Base-by-base conservation (phyloP, 2,113 vertebrate genomes). In the Myiagra hebetior region DNA sequence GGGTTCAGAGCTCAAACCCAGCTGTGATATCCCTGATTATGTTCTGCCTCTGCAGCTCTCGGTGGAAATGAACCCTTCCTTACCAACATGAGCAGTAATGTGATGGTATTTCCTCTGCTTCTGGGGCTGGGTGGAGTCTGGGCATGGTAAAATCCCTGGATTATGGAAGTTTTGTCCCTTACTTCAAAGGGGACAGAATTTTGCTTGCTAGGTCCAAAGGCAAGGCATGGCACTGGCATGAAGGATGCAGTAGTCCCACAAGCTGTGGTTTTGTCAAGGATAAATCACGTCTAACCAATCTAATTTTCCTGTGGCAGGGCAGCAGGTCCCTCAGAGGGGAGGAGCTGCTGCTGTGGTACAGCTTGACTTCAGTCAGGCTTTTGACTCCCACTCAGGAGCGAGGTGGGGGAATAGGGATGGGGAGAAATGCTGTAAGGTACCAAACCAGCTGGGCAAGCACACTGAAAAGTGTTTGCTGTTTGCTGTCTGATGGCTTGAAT, bases 231-330 rank as follows among this genome's bases (percentile, higher is more conserved):
- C 52, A 2, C 10, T 57, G 88, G 69, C 53, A 11, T 3, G 62
- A 84, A 63, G 35, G 46, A 39, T 4, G 35, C 7, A 28, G 52
- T 0, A 74, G 64, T 59, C 56, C 81, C 67, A 79, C 49, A 30
- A 30, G 67, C 65, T 0, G 3, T 67, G 72, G 85, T 33, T 85
- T 85, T 69, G 35, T 69, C 73, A 31, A 39, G 85, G 72, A 82
- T 93, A 91, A 94, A 87, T 93, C 92, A 63, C 11, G 35, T 82
- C 77, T 81, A 85, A 41, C 12, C 74, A 41, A 64, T 64, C 77
- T 75, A 42, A 91, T 91, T 93, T 79, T 52, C 87, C 81, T 31
- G 47, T 57, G 76, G 22, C 44, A 17, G 83, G 70, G 79, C 79
- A 95, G 79, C 59, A 57, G 69, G 42, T 62, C 86, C 69, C 19